Evolutionary conservation across 1,140 invertebrate genomes (phyloP), one percentile per base, ranked within the genome.

Genomic region (Orius insidiosus): DNA sequence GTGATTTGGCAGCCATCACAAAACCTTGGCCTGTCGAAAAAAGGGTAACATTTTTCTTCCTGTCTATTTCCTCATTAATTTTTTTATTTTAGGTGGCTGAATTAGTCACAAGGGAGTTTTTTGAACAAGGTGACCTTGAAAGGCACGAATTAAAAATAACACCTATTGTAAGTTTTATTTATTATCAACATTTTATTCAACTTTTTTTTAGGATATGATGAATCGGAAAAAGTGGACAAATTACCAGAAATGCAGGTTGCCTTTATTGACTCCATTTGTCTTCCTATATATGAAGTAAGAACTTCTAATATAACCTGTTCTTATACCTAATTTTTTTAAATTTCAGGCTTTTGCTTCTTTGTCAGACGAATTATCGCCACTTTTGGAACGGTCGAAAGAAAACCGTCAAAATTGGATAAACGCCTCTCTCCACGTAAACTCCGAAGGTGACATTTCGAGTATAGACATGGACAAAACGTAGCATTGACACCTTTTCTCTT

Each of bases 21-120:
- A 96, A 96, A 67, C 89, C 90, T 0, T 96, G 92, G 92, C 78
- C 85, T 30, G 78, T 92, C 45, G 90, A 96, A 63, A 80, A 86
- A 54, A 72, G 83, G 43, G 84, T 68, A 52, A 54, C 3, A 37
- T 45, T 13, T 16, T n/a, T n/a, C n/a, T n/a, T n/a, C n/a, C n/a
- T n/a, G n/a, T n/a, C n/a, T n/a, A n/a, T n/a, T n/a, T n/a, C 14
- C 4, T 31, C 30, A 2, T 44, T 11, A 35, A 16, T 39, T 9
- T 41, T 39, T 35, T 41, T 11, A 41, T 39, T 53, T 55, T 53
- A 68, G 65, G 66, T 92, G 3, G 90, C 90, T 2, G 85, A 90
- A 55, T 67, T 95, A 38, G 89, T 96, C 10, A 87, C 87, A 34
- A 83, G 80, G 50, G 90, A 96, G 65, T 96, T 97, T 69, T 96